Evolutionary conservation across 2,113 vertebrate genomes (phyloP).

Genomic region (Myrmecophaga tridactyla): DNA sequence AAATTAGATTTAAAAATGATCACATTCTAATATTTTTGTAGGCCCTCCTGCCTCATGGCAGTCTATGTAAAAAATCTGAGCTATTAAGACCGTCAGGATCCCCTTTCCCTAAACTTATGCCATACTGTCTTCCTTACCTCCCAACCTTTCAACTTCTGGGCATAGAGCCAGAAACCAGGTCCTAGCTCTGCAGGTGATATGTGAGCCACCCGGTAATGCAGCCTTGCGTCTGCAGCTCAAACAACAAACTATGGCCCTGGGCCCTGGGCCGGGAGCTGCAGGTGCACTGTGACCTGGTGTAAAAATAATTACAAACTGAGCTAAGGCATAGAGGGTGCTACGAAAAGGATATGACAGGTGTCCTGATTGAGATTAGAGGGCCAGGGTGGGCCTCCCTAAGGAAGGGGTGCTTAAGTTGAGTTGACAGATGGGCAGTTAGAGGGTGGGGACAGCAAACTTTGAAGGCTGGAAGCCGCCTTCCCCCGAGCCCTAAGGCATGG

Average conservation of each 20-base stretch:
- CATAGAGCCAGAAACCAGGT: slow-evolving; percentile 5
- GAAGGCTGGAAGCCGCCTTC: not conserved
- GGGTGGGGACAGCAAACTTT: not conserved
- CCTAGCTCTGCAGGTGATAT: not conserved
- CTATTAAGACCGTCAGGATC: not conserved
- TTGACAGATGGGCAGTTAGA: not conserved
- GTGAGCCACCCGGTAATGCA: no score
- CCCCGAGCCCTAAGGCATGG: not conserved
- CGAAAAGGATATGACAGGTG: not conserved
- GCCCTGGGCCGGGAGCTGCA: not conserved
- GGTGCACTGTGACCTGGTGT: not conserved
- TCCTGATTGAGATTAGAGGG: not conserved
- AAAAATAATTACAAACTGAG: not conserved
- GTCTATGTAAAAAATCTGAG: not conserved
- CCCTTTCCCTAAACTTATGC: not conserved
- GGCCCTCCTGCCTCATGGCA: not conserved
- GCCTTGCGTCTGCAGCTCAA: not conserved
- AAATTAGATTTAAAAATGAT: slow-evolving; percentile 28
- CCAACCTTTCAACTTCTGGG: not conserved
- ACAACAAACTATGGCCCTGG: not conserved
- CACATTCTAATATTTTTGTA: not conserved
- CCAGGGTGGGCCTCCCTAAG: not conserved
- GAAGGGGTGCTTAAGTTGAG: not conserved
- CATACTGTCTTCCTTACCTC: not conserved
- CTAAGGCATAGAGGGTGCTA: not conserved